A percentile compares a stretch with the other conserved stretches of the same genome.
These are phyloP conservation scores for Chironomus striatipennis DNA, from an alignment of 1,140 invertebrate species.

Conservation along the genomic window DNA sequence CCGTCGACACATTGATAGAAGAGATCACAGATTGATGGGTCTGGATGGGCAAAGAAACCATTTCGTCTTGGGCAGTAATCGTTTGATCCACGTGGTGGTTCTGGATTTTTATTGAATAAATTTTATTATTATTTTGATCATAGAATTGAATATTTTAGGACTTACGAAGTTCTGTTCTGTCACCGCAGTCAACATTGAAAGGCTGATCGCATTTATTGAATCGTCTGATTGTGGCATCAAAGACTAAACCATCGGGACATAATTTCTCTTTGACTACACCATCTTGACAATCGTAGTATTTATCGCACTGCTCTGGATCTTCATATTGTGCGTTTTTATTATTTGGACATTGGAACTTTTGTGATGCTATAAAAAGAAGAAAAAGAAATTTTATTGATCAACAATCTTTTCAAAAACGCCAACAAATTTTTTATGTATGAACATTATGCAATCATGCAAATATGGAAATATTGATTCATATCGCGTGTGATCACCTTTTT, in stretches of 20 bases:
- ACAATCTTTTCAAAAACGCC: no score
- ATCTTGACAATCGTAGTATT: conserved; percentile 72
- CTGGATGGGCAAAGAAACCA: conserved; percentile 82
- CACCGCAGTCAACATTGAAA: conserved; percentile 81
- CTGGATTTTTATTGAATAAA: conserved; percentile 40
- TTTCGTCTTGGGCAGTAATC: conserved; percentile 70
- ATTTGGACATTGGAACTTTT: conserved; percentile 61
- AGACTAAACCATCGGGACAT: conserved; percentile 78
- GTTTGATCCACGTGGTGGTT: conserved; percentile 58
- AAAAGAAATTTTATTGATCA: background rate
- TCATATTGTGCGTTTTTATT: conserved; percentile 68
- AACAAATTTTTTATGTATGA: background rate
- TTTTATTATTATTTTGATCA: no score
- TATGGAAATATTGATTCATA: background rate
- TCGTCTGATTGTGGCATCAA: conserved; percentile 71
- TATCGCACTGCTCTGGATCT: conserved; percentile 72
- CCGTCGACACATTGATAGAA: conserved; percentile 88
- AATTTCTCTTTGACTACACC: conserved; percentile 62
- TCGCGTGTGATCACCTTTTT: background rate
- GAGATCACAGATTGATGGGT: conserved; percentile 66
- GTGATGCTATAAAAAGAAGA: conserved; percentile 45
- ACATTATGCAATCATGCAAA: background rate
- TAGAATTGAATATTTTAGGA: conserved; percentile 32
- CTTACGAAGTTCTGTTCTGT: conserved; percentile 79
- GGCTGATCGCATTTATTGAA: conserved; percentile 84